Conservation (phyloP, 2,113 vertebrate genomes). For the Dasypus novemcinctus region DNA sequence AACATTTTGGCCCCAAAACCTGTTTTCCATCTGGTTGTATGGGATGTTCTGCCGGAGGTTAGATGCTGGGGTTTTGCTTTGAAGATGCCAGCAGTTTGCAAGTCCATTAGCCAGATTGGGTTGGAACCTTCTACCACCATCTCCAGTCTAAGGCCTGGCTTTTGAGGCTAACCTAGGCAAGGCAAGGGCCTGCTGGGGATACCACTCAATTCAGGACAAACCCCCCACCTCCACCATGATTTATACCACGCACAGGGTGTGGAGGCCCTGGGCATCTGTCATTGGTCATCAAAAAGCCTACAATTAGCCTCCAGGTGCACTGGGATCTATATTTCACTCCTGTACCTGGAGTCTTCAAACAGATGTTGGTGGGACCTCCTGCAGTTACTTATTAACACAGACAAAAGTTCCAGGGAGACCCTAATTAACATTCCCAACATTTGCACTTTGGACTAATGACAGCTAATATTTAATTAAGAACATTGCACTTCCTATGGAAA, state of each 20-base stretch:
- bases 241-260: rapidly evolving
- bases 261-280: rapidly evolving
- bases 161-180: neutral
- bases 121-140: neutral
- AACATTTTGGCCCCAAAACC: neutral
- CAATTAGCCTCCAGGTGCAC: constrained; percentile 37
- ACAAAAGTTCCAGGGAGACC: constrained; percentile 81
- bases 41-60: neutral
- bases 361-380: constrained; percentile 84
- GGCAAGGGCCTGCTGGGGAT: neutral
- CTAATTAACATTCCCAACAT: constrained; percentile 85
- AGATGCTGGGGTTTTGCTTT: neutral
- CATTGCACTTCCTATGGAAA: constrained; percentile 75
- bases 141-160: neutral
- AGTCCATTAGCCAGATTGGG: neutral
- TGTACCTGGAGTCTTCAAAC: constrained; percentile 76
- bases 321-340: constrained; percentile 16
- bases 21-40: neutral
- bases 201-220: neutral
- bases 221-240: neutral
- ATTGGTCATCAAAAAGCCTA: neutral
- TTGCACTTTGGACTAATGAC: constrained; percentile 85
- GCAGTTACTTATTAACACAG: constrained; percentile 85
- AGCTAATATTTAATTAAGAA: constrained; percentile 89
- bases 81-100: neutral